A percentile compares a stretch with the other conserved stretches of the same genome.
These are phyloP conservation scores for Paracyclopina nana DNA, from an alignment of 1,140 invertebrate species.

Conservation along the genomic window DNA sequence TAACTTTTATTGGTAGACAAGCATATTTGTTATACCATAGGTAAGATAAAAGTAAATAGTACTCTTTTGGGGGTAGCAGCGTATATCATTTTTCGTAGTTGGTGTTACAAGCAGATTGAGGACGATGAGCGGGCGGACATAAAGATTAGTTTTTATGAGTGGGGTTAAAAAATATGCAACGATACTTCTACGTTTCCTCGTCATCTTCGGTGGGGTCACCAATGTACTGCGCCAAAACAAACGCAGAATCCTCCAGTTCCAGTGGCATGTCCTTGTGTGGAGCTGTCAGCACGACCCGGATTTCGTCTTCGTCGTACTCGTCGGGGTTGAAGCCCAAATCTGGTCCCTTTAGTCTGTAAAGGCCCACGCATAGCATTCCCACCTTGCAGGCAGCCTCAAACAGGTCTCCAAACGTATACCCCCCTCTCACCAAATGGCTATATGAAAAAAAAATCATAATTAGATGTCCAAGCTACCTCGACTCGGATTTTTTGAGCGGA, in stretches of 20 bases:
- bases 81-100: no score
- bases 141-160: no score
- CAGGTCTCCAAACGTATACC: constrained; percentile 79
- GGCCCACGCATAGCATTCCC: constrained; percentile 94
- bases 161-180: no score
- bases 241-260: not conserved
- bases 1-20: no score
- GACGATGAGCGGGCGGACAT: no score
- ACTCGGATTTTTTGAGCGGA: no score
- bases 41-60: no score
- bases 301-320: not conserved
- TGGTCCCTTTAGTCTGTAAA: constrained; percentile 50
- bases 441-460: not conserved
- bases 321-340: not conserved
- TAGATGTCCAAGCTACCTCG: not conserved
- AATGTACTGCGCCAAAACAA: not conserved
- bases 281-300: not conserved
- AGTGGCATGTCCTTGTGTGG: not conserved
- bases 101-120: no score
- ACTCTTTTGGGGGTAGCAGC: no score
- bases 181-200: no score
- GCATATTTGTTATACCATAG: no score
- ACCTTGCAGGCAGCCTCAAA: constrained; percentile 88
- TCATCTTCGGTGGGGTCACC: no score
- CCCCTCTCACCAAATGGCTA: constrained; percentile 40